Base-by-base conservation (phyloP, 1,140 invertebrate genomes). In the Chrysomallon squamiferum region DNA sequence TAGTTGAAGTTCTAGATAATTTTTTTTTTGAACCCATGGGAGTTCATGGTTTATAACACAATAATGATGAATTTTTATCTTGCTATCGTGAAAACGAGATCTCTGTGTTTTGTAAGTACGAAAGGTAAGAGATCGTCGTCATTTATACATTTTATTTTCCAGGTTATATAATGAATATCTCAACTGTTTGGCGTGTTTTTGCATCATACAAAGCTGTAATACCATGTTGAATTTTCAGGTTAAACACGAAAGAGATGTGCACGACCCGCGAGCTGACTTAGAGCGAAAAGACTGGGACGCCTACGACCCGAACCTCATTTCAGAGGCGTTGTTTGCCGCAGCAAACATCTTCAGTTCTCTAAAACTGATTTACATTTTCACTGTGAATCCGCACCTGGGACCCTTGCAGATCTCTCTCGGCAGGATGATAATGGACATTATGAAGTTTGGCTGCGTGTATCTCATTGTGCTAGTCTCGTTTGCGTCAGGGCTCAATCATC, bases 301-400 rank as follows among this genome's bases (percentile, higher is more conserved):
- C 1, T 97, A 93, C 79, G 95, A 98, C 86, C 95, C 95, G 0
- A 96, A 96, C 90, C 86, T 97, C 18, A 88, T 97, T 2, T 95
- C 94, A 0, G 95, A 98, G 85, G 95, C 94, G 47, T 92, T 95
- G 45, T 97, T 97, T 86, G 94, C 94, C 0, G 94, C 94, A 0
- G 95, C 93, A 68, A 97, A 96, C 91, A 96, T 97, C 74, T 96
- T 97, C 84, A 95, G 95, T 88, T 97, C 95, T 60, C 89, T 99
- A 63, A 99, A 98, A 87, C 88, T 99, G 75, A 96, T 99, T 76
- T 98, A 98, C 88, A 98, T 99, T 85, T 99, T 99, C 88, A 98
- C 96, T 56, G 95, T 99, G 59, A 99, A 98, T 88, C 96, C 97
- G 29, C 95, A 98, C 87, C 87, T 99, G 79, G 97, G 97, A 64